These are phyloP conservation scores for Acrocephalus kingi DNA, from an alignment of 2,113 vertebrate species.

Conservation along the genomic window DNA sequence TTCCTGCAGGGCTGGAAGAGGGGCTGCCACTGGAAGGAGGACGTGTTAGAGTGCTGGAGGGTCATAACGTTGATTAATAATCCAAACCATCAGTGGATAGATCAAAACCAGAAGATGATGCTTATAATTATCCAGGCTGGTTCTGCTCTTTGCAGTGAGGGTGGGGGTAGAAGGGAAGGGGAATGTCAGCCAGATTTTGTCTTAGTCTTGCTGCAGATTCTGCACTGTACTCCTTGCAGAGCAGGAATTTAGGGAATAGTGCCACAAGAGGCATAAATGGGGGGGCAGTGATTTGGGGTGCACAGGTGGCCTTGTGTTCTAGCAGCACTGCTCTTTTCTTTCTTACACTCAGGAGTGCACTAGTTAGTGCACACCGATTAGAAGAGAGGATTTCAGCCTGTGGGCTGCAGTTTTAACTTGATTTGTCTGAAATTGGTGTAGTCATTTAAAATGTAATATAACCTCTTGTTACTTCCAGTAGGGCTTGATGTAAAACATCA, in stretches of 20 bases:
- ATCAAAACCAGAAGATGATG: constrained; percentile 33
- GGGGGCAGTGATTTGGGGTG: not conserved
- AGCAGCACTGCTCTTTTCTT: not conserved
- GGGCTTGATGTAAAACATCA: constrained; percentile 33
- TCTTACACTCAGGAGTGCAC: not conserved
- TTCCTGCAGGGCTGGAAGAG: not conserved
- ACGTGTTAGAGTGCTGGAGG: not conserved
- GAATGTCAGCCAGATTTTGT: not conserved
- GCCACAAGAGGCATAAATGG: too few relatives aligned
- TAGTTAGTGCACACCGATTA: not conserved
- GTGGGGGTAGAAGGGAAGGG: not conserved
- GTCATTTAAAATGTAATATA: constrained; percentile 56
- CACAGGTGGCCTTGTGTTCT: not conserved
- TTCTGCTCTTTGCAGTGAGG: not conserved
- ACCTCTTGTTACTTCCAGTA: constrained; percentile 17
- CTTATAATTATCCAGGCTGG: not conserved
- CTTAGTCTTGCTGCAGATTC: not conserved
- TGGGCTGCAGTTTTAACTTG: constrained; percentile 49
- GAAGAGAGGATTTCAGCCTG: constrained; percentile 30
- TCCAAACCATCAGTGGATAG: not conserved
- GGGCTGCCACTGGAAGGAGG: not conserved
- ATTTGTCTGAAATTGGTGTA: constrained; percentile 46
- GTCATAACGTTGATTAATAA: not conserved
- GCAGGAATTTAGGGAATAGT: not conserved
- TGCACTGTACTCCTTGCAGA: not conserved